Evolutionary conservation across 1,140 invertebrate genomes (phyloP).

Genomic region (Thalassaphorura encarpata): DNA sequence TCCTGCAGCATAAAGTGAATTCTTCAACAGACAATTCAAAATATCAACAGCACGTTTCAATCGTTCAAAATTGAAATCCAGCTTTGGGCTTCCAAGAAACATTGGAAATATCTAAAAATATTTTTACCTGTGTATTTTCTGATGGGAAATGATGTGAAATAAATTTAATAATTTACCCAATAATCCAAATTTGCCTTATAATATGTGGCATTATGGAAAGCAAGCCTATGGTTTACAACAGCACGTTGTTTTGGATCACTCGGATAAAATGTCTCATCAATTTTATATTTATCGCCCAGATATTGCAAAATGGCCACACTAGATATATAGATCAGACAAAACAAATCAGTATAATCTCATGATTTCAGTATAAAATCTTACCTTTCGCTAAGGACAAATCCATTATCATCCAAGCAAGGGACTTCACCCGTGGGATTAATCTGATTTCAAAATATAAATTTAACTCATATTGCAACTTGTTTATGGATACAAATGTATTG

Average conservation of each 20-base stretch:
- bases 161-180: constrained; percentile 44
- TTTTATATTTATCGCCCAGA: constrained; percentile 58
- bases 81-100: constrained; percentile 59
- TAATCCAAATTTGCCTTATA: constrained; percentile 57
- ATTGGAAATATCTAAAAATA: constrained; percentile 52
- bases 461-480: neutral
- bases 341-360: neutral
- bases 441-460: constrained; percentile 37
- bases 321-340: constrained; percentile 20
- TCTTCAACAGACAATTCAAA: constrained; percentile 53
- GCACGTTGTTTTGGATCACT: constrained; percentile 53
- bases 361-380: constrained; percentile 21
- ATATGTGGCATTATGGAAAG: constrained; percentile 62
- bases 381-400: constrained; percentile 58
- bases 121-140: neutral
- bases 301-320: constrained; percentile 65
- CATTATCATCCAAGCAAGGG: constrained; percentile 59
- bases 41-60: constrained; percentile 51
- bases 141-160: neutral
- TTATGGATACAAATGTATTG: no score
- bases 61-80: constrained; percentile 51
- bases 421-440: constrained; percentile 68
- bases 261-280: constrained; percentile 53
- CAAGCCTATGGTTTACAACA: constrained; percentile 59
- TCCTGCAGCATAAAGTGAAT: constrained; percentile 52